A percentile compares a stretch with the other conserved stretches of the same genome.
Conservation (phyloP, 2,888 invertebrate genomes). For the Polydrusus tereticollis region DNA sequence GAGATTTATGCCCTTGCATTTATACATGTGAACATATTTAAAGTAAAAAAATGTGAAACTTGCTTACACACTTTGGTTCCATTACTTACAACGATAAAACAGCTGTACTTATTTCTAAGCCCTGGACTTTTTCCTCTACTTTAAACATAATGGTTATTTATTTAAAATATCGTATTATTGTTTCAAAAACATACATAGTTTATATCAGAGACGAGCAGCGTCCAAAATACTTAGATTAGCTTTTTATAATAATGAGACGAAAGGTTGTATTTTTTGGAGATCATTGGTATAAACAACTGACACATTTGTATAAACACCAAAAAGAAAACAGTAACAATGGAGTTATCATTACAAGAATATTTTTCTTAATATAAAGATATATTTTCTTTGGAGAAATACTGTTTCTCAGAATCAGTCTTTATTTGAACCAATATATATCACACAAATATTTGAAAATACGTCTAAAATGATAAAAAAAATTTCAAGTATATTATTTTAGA, state of each 20-base stretch:
- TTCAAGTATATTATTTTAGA: slow-evolving; percentile 15
- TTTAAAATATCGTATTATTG: too few species aligned
- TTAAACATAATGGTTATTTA: too few species aligned
- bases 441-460: slow-evolving; percentile 23
- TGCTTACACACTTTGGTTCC: not conserved
- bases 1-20: not conserved
- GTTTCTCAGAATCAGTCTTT: slow-evolving; percentile 46
- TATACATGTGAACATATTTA: not conserved
- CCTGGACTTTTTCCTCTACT: too few species aligned
- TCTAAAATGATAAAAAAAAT: slow-evolving; percentile 11
- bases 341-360: slow-evolving; percentile 12
- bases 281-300: not conserved
- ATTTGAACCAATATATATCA: slow-evolving; percentile 40
- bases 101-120: too few species aligned
- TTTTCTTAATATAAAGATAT: slow-evolving; percentile 22
- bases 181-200: too few species aligned
- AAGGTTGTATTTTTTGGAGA: too few species aligned
- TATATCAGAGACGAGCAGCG: too few species aligned
- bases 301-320: not conserved
- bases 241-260: too few species aligned
- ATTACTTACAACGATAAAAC: too few species aligned
- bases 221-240: too few species aligned
- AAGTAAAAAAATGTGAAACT: not conserved
- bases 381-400: slow-evolving; percentile 44
- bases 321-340: not conserved